Base-by-base conservation (phyloP, 2,888 invertebrate species). In the Limenitis camilla region DNA sequence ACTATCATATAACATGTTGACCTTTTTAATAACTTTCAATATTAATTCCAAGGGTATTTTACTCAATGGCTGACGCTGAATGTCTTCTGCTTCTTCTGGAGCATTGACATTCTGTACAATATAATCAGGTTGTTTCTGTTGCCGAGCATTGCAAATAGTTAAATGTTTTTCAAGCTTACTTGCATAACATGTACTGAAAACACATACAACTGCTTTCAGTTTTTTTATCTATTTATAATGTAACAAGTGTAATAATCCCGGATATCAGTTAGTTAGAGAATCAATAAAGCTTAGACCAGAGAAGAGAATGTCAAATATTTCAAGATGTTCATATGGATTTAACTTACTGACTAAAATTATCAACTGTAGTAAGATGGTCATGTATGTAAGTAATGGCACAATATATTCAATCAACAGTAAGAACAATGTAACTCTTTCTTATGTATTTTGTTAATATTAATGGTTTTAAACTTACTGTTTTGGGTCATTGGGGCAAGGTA, bases 401-500 rank as follows among this genome's bases (percentile, higher is more conserved):
- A 19, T 19, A 19, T 19, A 19, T 19, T 1, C 19, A 19, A 19
- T 19, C 4, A 27, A 48, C n/a, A 19, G 10, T n/a, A 40, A 29
- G 30, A 6, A 45, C 8, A 10, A 39, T 42, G 30, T 29, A 28
- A 9, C 11, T 44, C 2, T 30, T 6, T 8, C 6, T 29, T 9
- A 28, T n/a, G 36, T 8, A n/a, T 11, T 29, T 35, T 10, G 5
- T 10, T n/a, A 40, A 5, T n/a, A 35, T 36, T 6, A 8, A 9
- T 29, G 6, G 38, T 11, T 45, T 29, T 2, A 52, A 43, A 88
- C 90, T 75, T 83, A 93, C 90, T 94, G 94, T 67, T 91, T 92
- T 1, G 89, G 85, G 75, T 94, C 94, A 59, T 94, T 79, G 1
- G 94, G 94, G 63, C 94, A 94, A 27, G 89, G 86, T 56, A 94